Conservation (phyloP, 2,113 vertebrate genomes). For the Gambusia affinis region DNA sequence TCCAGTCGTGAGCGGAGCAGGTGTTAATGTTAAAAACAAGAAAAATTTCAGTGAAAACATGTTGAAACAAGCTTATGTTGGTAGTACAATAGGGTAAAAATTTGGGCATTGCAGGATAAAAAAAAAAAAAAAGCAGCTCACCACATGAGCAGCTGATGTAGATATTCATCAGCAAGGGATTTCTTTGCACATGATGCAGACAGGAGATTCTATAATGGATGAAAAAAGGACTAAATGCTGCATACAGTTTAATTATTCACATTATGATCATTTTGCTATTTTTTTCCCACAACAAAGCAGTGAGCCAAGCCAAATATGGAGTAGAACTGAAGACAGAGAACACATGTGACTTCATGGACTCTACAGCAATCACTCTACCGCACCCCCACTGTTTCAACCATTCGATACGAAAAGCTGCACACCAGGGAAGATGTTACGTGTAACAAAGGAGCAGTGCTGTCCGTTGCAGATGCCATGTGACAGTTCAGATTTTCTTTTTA, state of each 20-base stretch:
- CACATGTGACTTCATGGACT: not conserved
- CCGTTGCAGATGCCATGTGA: slow-evolving; percentile 64
- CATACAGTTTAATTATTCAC: not conserved
- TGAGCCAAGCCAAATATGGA: not conserved
- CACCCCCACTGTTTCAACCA: not conserved
- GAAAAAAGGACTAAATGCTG: not conserved
- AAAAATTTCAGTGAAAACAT: not conserved
- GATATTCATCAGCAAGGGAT: slow-evolving; percentile 46
- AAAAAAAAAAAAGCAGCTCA: slow-evolving; percentile 27
- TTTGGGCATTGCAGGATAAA: not conserved
- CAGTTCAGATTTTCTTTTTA: slow-evolving; percentile 44
- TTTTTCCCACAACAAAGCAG: not conserved
- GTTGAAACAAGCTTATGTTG: not conserved
- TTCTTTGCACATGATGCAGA: slow-evolving; percentile 28
- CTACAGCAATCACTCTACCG: too few relatives aligned
- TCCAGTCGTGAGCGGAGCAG: not conserved
- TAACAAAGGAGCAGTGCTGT: slow-evolving; percentile 33
- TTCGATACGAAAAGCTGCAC: slow-evolving; percentile 33
- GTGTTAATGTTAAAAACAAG: not conserved
- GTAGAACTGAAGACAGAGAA: not conserved
- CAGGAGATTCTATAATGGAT: slow-evolving; percentile 26
- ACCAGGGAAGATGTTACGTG: slow-evolving; percentile 35
- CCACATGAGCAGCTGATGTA: slow-evolving; percentile 43
- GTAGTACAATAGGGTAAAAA: not conserved
- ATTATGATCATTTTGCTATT: not conserved